Base-by-base conservation (phyloP, 2,888 invertebrate species). In the Cerastis rubricosa region DNA sequence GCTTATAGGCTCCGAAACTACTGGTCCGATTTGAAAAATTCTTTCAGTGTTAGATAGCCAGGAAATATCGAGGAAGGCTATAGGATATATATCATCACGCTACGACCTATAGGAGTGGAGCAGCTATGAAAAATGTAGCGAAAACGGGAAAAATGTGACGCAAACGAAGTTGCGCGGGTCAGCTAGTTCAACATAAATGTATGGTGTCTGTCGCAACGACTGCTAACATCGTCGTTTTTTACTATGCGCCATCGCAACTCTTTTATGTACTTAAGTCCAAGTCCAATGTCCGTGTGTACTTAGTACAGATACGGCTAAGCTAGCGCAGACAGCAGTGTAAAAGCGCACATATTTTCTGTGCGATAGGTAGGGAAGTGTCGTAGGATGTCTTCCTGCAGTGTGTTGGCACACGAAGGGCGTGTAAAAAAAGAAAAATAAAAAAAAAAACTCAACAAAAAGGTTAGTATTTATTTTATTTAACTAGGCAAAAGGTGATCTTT, bases 381-480 rank as follows among this genome's bases (percentile, higher is more conserved):
- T 71, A 65, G 22, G 59, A 47, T 59, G 67, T 57, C 19, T 63
- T 84, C 35, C 61, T 81, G 76, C 71, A 43, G 71, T 71, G 67
- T 71, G 64, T 76, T 78, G 79, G 78, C 78, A 81, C 76, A 64
- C 61, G 61, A 75, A 45, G 68, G 67, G 59, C 72, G 66, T 65
- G 29, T 29, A 11, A 70, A 71, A 80, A 79, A 66, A 81, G 3
- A 35, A 35, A 69, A 70, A 72, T 5, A 70, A 69, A 74, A 74
- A 82, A 82, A 82, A 74, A 81, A 84, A 87, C 80, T 77, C 87
- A 89, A 89, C 75, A 80, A 83, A 78, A 89, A 82, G 86, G 85
- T 89, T 88, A 88, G 82, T 84, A 86, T 87, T 87, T 87, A 88
- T 87, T 87, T 87, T 88, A 88, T 87, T 86, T 73, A 80, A 78